Evolutionary conservation across 2,113 vertebrate species (phyloP).

Genomic region (Arenaria interpres): DNA sequence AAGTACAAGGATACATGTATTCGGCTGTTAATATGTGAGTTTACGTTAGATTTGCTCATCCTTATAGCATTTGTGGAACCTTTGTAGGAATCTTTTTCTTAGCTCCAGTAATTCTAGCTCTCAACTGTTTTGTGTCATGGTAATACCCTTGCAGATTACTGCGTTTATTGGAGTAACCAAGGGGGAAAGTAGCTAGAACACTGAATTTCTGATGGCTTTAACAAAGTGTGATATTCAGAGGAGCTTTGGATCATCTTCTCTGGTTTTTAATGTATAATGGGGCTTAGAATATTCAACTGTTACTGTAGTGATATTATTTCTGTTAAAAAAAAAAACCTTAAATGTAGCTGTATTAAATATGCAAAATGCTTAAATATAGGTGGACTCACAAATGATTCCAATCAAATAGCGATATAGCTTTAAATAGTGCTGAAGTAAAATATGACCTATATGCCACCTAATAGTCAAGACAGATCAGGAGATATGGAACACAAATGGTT

Average conservation of each 20-base stretch:
- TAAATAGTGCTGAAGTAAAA: neutral
- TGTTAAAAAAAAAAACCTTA: neutral
- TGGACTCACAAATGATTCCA: neutral
- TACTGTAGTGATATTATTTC: neutral
- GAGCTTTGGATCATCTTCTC: neutral
- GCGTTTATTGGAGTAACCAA: neutral
- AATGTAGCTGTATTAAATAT: neutral
- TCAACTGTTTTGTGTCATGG: neutral
- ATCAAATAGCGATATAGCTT: neutral
- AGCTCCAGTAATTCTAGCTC: neutral
- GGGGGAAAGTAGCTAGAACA: neutral
- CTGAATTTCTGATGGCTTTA: neutral
- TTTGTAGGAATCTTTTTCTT: neutral
- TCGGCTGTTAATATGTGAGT: neutral
- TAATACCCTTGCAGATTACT: neutral
- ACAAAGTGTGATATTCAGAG: neutral
- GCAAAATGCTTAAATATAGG: neutral
- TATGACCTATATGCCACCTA: neutral
- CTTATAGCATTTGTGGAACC: neutral
- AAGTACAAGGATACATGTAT: neutral
- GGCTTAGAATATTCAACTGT: neutral
- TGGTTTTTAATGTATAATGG: neutral
- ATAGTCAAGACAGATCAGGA: neutral
- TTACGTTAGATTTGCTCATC: neutral
- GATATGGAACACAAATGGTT: neutral